phyloP scores from a whole-genome alignment of 2,888 invertebrate genomes.

The Escarpia spicata region DNA sequence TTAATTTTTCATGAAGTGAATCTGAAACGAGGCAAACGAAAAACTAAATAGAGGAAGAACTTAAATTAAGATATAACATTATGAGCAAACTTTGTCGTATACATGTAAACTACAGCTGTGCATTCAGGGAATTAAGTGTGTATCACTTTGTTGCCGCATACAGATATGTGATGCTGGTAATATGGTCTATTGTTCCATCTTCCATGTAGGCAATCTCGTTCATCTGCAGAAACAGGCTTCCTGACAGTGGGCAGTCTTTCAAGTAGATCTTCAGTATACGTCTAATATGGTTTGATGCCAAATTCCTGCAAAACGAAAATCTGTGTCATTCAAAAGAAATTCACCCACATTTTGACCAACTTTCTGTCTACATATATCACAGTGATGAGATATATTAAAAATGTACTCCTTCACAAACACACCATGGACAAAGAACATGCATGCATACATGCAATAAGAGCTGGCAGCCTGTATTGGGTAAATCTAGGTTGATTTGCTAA shows the following conservation, averaged over 20 bases:
- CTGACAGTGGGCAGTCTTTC: constrained; percentile 33
- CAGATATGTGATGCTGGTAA: constrained; percentile 45
- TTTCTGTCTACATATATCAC: neutral
- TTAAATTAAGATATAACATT: neutral
- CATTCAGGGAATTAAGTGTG: neutral
- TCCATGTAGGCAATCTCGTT: constrained; percentile 57
- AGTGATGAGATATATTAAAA: neutral
- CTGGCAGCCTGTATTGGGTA: too few relatives aligned
- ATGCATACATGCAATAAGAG: too few relatives aligned
- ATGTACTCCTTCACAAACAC: too few relatives aligned
- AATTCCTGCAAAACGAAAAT: neutral
- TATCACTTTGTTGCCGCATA: constrained; percentile 38
- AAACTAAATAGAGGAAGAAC: neutral
- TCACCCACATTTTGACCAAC: neutral
- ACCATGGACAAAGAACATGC: too few relatives aligned
- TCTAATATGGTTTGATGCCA: constrained; percentile 43
- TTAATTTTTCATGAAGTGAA: too few relatives aligned
- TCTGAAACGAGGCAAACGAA: neutral
- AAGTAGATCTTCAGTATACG: constrained; percentile 37
- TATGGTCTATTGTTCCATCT: constrained; percentile 51
- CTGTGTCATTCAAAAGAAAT: neutral
- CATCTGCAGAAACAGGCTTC: constrained; percentile 28
- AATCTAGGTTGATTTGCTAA: too few relatives aligned
- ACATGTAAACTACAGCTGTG: neutral
- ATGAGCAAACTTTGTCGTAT: neutral